Conservation (phyloP, 2,888 invertebrate species). For the Hemicrepidius hirtus region DNA sequence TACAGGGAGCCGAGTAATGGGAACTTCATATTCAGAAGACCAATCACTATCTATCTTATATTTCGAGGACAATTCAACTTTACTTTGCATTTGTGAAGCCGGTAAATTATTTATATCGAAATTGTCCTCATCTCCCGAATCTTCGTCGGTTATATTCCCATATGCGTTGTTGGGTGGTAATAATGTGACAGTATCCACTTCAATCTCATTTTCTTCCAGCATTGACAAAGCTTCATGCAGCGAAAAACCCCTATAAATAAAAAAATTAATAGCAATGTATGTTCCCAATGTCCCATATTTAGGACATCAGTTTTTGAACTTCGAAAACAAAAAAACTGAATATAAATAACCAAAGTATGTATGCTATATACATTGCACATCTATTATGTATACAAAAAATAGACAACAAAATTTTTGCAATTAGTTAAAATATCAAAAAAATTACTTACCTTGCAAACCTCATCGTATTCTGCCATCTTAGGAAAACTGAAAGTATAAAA, state of each 20-base stretch:
- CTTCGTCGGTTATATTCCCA: constrained; percentile 25
- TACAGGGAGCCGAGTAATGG: too few species aligned
- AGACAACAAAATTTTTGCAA: too few species aligned
- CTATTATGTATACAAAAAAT: too few species aligned
- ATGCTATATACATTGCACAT: too few species aligned
- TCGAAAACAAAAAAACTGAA: background rate
- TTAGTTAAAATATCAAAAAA: too few species aligned
- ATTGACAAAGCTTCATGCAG: constrained; percentile 29
- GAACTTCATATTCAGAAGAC: too few species aligned
- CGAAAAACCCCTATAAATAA: constrained; percentile 14
- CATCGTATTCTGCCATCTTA: too few species aligned
- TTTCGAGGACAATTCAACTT: background rate
- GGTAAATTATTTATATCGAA: constrained; percentile 32
- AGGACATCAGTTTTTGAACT: background rate
- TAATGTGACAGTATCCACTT: constrained; percentile 15
- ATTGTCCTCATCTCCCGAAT: constrained; percentile 18
- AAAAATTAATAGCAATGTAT: background rate
- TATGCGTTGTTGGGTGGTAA: constrained; percentile 33
- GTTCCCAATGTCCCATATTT: constrained; percentile 13
- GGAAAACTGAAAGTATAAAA: too few species aligned
- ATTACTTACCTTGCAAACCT: too few species aligned
- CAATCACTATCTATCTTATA: background rate
- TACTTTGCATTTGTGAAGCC: background rate
- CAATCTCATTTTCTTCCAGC: constrained; percentile 23
- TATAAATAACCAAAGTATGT: too few species aligned